Base-by-base conservation (phyloP, 2,797 vertebrate species). In the Clamator glandarius region DNA sequence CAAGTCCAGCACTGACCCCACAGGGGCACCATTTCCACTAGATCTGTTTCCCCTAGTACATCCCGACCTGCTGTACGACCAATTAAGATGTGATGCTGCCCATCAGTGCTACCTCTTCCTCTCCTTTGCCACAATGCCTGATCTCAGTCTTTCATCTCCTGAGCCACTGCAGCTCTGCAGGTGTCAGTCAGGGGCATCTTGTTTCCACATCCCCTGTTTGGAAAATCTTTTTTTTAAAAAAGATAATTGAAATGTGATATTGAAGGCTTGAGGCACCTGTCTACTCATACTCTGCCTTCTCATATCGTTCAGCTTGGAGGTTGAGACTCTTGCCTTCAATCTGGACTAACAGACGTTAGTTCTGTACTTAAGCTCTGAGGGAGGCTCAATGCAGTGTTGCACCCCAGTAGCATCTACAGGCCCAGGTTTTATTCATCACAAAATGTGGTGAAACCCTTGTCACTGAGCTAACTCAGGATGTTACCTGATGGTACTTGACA, bases 1-100 rank as follows among this genome's bases (percentile, higher is more conserved):
- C 20, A 58, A 35, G 33, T 52, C 24, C 41, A 33, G 12, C 18
- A 55, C 16, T 2, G 1, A 28, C 15, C 29, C 7, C 3, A 0
- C 28, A 48, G 20, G 20, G n/a, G 57, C 11, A 6, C 9, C 15
- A 8, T 51, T 87, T 79, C 33, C n/a, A 48, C 28, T 29, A 68
- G n/a, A 63, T 33, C 13, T 63, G 18, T 14, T 64, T 17, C 11
- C 8, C 3, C 5, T 25, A 26, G 7, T 2, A 0, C 24, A 24
- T 39, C 20, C 36, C 85, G 36, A 69, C 20, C 21, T 5, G 1
- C 19, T 20, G 18, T 54, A 28, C 19, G 29, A 70, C 18, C 29
- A 41, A 9, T 0, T 35, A 20, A 64, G 36, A 20, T 29, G 23
- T 0, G 4, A 35, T 2, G 0, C 8, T 58, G 19, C 31, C 6